phyloP scores from a whole-genome alignment of 1,140 invertebrate species.

The Thalassaphorura encarpata region DNA sequence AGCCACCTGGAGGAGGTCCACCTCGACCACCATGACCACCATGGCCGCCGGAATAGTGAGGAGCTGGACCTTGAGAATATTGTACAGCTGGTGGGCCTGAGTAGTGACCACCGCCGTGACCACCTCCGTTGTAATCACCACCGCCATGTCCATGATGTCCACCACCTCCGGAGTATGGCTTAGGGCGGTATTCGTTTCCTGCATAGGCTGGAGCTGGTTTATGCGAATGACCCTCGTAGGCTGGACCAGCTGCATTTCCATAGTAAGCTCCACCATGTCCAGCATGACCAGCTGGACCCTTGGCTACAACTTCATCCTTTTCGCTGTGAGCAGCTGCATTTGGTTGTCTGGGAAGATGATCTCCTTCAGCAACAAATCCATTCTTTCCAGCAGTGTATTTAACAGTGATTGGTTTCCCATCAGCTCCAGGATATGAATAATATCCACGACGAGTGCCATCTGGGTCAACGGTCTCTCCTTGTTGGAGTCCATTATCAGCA shows the following conservation, averaged over 20 bases:
- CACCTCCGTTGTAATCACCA: background rate
- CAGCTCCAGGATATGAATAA: slow-evolving; percentile 48
- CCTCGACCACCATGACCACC: background rate
- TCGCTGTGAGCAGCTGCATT: slow-evolving; percentile 15
- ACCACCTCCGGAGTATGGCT: background rate
- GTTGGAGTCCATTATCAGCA: slow-evolving; percentile 53
- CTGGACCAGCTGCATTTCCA: slow-evolving; percentile 1
- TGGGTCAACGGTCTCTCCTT: slow-evolving; percentile 50
- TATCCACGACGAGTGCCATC: slow-evolving; percentile 52
- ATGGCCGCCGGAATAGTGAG: background rate
- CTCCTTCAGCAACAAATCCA: slow-evolving; percentile 33
- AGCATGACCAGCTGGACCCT: background rate
- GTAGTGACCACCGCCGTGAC: background rate
- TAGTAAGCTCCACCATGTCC: background rate
- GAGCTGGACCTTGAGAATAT: background rate
- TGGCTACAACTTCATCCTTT: slow-evolving; percentile 17
- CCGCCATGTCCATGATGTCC: background rate
- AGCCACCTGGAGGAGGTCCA: too few species aligned
- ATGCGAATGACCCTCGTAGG: background rate
- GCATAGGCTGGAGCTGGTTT: background rate
- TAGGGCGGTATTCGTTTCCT: background rate
- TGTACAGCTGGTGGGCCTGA: background rate
- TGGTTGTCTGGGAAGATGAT: slow-evolving; percentile 28
- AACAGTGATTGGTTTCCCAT: slow-evolving; percentile 46
- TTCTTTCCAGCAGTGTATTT: slow-evolving; percentile 44